Percentiles rank a stretch among this genome's conserved stretches.
These are phyloP conservation scores for Eunapius fragilis DNA, from an alignment of 37 sponge, comb jelly and placozoan species.

Conservation along the genomic window DNA sequence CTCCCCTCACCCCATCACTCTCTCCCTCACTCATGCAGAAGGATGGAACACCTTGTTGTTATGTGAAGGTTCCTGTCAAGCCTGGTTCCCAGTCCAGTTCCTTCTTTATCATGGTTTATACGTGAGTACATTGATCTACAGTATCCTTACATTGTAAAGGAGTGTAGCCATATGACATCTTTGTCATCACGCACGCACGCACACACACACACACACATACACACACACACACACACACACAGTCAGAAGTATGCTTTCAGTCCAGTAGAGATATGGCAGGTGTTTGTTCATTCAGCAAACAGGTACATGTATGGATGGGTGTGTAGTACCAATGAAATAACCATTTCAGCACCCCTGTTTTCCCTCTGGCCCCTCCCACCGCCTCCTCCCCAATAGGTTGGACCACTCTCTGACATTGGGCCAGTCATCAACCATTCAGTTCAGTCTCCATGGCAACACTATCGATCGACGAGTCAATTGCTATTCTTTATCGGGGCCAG, in stretches of 20 bases:
- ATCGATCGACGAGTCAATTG: slow-evolving; percentile 22
- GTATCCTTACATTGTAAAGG: too few relatives aligned
- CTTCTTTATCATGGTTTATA: slow-evolving; percentile 19
- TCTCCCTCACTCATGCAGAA: background rate
- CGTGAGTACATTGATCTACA: too few relatives aligned
- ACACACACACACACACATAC: background rate
- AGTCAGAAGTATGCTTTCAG: slow-evolving; percentile 12
- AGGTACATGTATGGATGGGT: too few relatives aligned
- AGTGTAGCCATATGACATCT: too few relatives aligned
- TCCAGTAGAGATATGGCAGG: slow-evolving; percentile 36
- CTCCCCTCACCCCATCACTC: background rate
- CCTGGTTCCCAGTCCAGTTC: background rate
- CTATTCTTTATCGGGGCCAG: slow-evolving; percentile 20
- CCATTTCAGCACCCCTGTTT: too few relatives aligned
- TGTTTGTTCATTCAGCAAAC: slow-evolving; percentile 36
- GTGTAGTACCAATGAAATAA: too few relatives aligned
- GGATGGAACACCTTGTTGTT: background rate
- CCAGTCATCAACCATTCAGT: slow-evolving; percentile 25
- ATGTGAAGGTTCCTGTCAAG: slow-evolving; percentile 13
- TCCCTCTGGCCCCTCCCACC: background rate
- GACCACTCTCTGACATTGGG: slow-evolving; percentile 27
- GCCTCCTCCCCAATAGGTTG: background rate
- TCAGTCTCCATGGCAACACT: slow-evolving; percentile 24
- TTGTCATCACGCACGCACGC: too few relatives aligned
- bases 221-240: background rate